Percentiles rank a stretch among this genome's conserved stretches.
These are phyloP conservation scores for Ectemnius continuus DNA, from an alignment of 2,888 invertebrate genomes.

Conservation along the genomic window DNA sequence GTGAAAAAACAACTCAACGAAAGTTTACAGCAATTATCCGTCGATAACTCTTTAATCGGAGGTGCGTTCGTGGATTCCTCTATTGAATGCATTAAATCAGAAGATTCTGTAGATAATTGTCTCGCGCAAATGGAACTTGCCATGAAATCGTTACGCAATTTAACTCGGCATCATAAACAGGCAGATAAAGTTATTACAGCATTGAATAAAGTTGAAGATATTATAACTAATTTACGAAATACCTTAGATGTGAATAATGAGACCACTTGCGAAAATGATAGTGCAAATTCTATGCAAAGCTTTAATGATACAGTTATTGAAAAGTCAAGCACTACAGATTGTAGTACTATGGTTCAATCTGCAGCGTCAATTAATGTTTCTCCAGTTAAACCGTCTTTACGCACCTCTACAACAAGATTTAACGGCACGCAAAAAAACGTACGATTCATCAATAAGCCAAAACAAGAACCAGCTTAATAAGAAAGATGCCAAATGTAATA, in stretches of 20 bases:
- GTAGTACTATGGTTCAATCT: background rate
- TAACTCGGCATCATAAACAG: slow-evolving; percentile 65
- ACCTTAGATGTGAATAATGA: slow-evolving; percentile 46
- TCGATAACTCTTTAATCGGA: slow-evolving; percentile 70
- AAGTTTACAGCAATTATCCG: slow-evolving; percentile 73
- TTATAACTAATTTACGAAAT: slow-evolving; percentile 62
- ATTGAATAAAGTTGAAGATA: slow-evolving; percentile 65
- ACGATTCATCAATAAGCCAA: slow-evolving; percentile 61
- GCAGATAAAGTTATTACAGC: slow-evolving; percentile 64
- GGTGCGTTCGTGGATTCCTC: slow-evolving; percentile 42
- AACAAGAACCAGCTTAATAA: slow-evolving; percentile 29
- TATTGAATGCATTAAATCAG: slow-evolving; percentile 48
- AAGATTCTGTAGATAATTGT: slow-evolving; percentile 68
- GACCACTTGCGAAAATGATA: slow-evolving; percentile 40
- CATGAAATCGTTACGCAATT: slow-evolving; percentile 66
- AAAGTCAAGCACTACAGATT: slow-evolving; percentile 44
- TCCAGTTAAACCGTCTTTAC: slow-evolving; percentile 60
- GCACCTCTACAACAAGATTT: slow-evolving; percentile 49
- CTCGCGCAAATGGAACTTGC: slow-evolving; percentile 72
- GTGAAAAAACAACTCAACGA: slow-evolving; percentile 74
- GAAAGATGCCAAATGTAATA: slow-evolving; percentile 2
- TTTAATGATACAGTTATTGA: slow-evolving; percentile 61
- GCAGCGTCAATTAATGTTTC: slow-evolving; percentile 24
- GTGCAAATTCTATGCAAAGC: slow-evolving; percentile 40
- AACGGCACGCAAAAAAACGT: slow-evolving; percentile 65